Base-by-base conservation (phyloP, 2,113 vertebrate species). In the Halichoeres trimaculatus region DNA sequence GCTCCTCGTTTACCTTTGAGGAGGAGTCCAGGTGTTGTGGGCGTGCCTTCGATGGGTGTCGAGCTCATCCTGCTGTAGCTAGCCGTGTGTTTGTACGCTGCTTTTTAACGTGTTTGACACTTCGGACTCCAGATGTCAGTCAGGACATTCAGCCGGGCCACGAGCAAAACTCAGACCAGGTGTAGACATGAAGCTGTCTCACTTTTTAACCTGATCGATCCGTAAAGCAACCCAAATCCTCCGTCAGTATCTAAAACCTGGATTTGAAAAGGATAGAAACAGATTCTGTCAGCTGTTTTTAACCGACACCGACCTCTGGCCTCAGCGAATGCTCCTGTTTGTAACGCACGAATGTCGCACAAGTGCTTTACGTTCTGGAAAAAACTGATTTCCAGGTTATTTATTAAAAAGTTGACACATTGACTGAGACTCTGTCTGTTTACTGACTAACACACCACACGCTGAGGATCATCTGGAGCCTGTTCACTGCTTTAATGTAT, bases 291-390 rank as follows among this genome's bases (percentile, higher is more conserved):
- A 30, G 3, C 30, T 30, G 30, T 30, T 30, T 30, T 30, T 30
- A 54, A 26, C 17, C 35, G 20, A 64, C 58, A 26, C 17, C 35
- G 20, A 64, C 36, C 47, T 61, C 56, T 36, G 50, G n/a, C 59
- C 70, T 38, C 30, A 30, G 30, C 30, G 11, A 80, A 82, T 52
- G 84, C 88, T 56, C 78, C 73, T n/a, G 36, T 87, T 74, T 87
- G 68, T 88, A 87, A 30, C 61, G 81, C 91, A 92, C 85, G 85
- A 85, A 91, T 89, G 86, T 91, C 92, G 88, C 87, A 91, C 90
- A 90, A 70, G 70, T 89, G 73, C 86, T 85, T 90, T 81, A 70
- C 86, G 64, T 88, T 91, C 73, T 30, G 30, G 30, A 30, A 30
- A 30, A 30, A 30, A 30, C 3, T 30, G 30, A 30, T 30, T 30